These are phyloP conservation scores for Brachionus angularis DNA, from an alignment of 1,140 invertebrate genomes.

Conservation along the genomic window DNA sequence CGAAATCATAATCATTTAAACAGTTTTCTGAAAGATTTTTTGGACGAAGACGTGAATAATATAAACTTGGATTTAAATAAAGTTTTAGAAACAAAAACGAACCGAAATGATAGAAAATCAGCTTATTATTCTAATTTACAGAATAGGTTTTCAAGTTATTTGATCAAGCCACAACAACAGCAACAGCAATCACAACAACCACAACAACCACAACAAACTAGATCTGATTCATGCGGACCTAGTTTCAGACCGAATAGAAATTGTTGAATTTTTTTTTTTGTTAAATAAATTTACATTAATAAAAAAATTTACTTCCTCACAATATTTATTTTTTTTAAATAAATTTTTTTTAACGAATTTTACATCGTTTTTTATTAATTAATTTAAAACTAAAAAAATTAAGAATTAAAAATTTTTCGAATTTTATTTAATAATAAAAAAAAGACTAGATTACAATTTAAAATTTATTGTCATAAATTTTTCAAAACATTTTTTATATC, in stretches of 20 bases:
- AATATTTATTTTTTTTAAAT: neutral
- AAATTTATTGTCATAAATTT: too few species aligned
- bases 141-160: constrained; percentile 27
- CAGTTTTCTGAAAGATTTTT: too few species aligned
- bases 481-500: constrained; percentile 1
- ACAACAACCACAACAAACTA: too few species aligned
- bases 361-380: neutral
- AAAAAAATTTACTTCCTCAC: neutral
- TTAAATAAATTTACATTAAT: neutral
- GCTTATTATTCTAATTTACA: constrained; percentile 30
- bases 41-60: too few species aligned
- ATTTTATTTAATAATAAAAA: neutral
- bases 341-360: neutral
- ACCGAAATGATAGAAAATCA: constrained; percentile 9
- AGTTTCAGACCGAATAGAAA: too few species aligned
- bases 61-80: too few species aligned
- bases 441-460: too few species aligned
- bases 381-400: neutral
- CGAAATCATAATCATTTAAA: too few species aligned
- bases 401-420: neutral
- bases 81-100: too few species aligned
- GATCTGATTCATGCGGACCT: constrained; percentile 28
- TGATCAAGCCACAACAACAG: too few species aligned
- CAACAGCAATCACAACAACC: too few species aligned
- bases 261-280: too few species aligned